A percentile compares a stretch with the other conserved stretches of the same genome.
Evolutionary conservation across 1,140 invertebrate species (phyloP).

Genomic region (Ceratosolen fusciceps): DNA sequence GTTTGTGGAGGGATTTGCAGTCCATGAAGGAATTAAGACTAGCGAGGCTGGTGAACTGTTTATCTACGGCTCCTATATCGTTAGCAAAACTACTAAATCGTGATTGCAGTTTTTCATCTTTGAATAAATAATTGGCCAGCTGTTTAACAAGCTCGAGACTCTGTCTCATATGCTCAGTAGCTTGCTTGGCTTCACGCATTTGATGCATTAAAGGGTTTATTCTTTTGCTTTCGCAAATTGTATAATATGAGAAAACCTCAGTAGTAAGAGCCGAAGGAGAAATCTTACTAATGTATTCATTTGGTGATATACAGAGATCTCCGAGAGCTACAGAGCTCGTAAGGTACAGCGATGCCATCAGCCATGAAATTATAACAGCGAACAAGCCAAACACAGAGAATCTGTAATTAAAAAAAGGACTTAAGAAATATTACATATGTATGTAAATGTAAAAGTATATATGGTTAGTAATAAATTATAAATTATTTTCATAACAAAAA

Average conservation of each 20-base stretch:
- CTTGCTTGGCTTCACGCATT: constrained; percentile 81
- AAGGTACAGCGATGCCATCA: constrained; percentile 87
- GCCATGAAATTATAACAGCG: constrained; percentile 91
- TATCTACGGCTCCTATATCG: constrained; percentile 79
- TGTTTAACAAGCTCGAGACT: constrained; percentile 76
- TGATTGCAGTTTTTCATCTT: constrained; percentile 76
- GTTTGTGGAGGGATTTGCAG: constrained; percentile 83
- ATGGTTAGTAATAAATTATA: too few species aligned
- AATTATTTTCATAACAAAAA: too few species aligned
- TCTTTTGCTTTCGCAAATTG: constrained; percentile 83
- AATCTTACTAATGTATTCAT: constrained; percentile 69
- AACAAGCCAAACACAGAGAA: constrained; percentile 89
- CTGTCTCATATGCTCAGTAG: constrained; percentile 79
- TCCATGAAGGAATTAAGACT: constrained; percentile 81
- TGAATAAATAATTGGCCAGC: constrained; percentile 77
- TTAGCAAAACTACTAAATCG: constrained; percentile 80
- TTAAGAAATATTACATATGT: too few species aligned
- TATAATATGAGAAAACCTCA: constrained; percentile 85
- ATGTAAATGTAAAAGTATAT: too few species aligned
- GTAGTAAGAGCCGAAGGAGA: constrained; percentile 66
- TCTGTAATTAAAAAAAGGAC: too few species aligned
- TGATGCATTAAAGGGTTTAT: constrained; percentile 85
- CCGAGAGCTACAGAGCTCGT: constrained; percentile 85
- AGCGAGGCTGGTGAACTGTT: constrained; percentile 72
- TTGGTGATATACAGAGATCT: constrained; percentile 83